Base-by-base conservation (phyloP, 2,888 invertebrate genomes). In the Abrostola triplasia region DNA sequence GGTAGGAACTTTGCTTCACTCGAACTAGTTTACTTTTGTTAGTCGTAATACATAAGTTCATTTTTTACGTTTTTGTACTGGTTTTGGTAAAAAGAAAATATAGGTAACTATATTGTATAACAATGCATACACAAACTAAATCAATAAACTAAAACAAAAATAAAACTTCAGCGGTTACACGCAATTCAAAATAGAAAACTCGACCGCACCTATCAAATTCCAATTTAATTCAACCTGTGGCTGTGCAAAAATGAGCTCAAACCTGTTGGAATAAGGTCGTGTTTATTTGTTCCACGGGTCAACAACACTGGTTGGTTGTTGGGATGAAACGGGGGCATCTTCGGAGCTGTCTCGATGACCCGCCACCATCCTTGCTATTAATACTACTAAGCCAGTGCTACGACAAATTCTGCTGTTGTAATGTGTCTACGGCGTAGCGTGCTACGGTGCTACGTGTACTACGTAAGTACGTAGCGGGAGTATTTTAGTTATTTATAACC, bases 301-400 rank as follows among this genome's bases (percentile, higher is more conserved):
- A 74, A 58, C 76, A 69, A 73, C 60, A 67, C 55, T 83, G 82
- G 83, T 53, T 58, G 74, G 64, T 58, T 63, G 67, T 68, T 73
- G 67, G 75, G 81, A 81, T 64, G 84, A 87, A 90, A 90, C 74
- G 86, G 79, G 90, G 88, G 79, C 87, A 84, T 87, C 86, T 88
- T 84, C 74, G 70, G 76, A 86, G 86, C 83, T 85, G 84, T 84
- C 83, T 79, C 81, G 81, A 84, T 87, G 89, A 84, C 88, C 86
- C 79, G 80, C 76, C 82, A 80, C 88, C 59, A 52, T 64, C 4
- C 24, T 24, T 61, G 69, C 87, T 89, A 90, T 86, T 88, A 89
- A 88, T 88, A 88, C 82, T 84, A 82, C 83, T 82, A 79, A 85
- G 82, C 72, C 80, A 79, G 82, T 81, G 73, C 76, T 82, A 78